Evolutionary conservation across 2,888 invertebrate genomes (phyloP), one percentile per base, ranked within the genome.

Genomic region (Clivina fossor): DNA sequence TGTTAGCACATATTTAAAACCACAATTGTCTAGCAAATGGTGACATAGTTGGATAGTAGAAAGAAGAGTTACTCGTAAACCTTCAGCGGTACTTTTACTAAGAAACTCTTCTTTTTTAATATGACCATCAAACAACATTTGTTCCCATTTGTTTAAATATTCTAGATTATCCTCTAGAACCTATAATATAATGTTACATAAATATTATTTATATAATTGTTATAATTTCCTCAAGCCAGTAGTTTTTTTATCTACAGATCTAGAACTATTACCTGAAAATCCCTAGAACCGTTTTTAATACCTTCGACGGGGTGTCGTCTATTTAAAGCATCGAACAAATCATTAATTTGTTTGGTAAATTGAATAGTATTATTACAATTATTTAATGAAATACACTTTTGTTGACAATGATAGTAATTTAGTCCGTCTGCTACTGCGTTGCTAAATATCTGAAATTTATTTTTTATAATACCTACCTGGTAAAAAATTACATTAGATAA

Each of bases 1-100:
- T 4, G 60, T 63, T 13, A 60, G 41, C 9, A 62, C 57, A 35
- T 58, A 61, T 35, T 54, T 26, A 44, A 62, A 61, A 3, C 47
- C 43, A 30, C 24, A 59, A 4, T 57, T 19, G 3, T 59, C 26
- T 9, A 59, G 54, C 15, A 63, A 40, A 46, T 58, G 55, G n/a
- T 51, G 32, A 5, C 47, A 28, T 8, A 63, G 37, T 24, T 61
- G 61, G 32, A 64, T 15, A 13, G 58, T 60, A 19, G 64, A 62
- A 16, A 49, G 26, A 30, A 63, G n/a, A 3, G 62, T 60, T 2
- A 63, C 57, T 35, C 63, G 38, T 26, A 60, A 43, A 15, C 58
- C 64, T 38, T 60, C 58, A 16, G 64, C 61, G 16, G 64, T 64
- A 22, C 49, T 54, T 18, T 37, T 49, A 2, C 60, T 63, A 1